A percentile compares a stretch with the other conserved stretches of the same genome.
Evolutionary conservation across 2,888 invertebrate species (phyloP).

Genomic region (Copidosoma aretas): DNA sequence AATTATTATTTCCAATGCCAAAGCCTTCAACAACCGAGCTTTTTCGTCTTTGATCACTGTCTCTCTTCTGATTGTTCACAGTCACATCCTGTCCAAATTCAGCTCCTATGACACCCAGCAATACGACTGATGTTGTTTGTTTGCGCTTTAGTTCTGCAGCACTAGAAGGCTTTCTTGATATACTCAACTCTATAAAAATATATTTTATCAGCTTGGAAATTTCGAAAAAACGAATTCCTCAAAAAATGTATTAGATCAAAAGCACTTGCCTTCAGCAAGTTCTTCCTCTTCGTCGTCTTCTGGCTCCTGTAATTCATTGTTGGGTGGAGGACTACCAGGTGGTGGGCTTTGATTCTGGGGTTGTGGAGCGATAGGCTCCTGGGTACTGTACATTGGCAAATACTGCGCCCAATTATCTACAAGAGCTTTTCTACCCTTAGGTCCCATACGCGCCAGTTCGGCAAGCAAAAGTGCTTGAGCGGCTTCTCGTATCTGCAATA

Average conservation of each 20-base stretch:
- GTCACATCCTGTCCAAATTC: conserved; percentile 97
- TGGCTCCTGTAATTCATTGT: conserved; percentile 58
- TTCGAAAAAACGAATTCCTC: too few relatives aligned
- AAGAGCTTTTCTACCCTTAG: conserved; percentile 88
- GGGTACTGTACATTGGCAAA: conserved; percentile 85
- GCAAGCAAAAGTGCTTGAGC: conserved; percentile 94
- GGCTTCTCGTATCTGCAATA: conserved; percentile 79
- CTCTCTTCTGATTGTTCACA: conserved; percentile 70
- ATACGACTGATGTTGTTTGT: conserved; percentile 95
- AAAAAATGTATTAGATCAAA: not conserved
- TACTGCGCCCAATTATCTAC: conserved; percentile 97
- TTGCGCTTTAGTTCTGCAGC: conserved; percentile 87
- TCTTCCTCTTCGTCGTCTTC: conserved; percentile 87
- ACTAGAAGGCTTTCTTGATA: conserved; percentile 82
- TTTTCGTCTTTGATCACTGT: conserved; percentile 72
- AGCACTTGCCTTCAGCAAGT: conserved; percentile 70
- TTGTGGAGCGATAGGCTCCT: conserved; percentile 79
- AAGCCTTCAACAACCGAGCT: conserved; percentile 89
- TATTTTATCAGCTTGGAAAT: not conserved
- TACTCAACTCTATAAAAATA: conserved; percentile 56
- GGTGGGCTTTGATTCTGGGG: conserved; percentile 62
- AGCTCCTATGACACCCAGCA: conserved; percentile 96
- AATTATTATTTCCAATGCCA: conserved; percentile 84
- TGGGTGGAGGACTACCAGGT: conserved; percentile 57
- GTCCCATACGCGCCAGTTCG: conserved; percentile 85